A percentile compares a stretch with the other conserved stretches of the same genome.
Conservation (phyloP, 2,888 invertebrate genomes). For the Drosophila stalkeri region DNA sequence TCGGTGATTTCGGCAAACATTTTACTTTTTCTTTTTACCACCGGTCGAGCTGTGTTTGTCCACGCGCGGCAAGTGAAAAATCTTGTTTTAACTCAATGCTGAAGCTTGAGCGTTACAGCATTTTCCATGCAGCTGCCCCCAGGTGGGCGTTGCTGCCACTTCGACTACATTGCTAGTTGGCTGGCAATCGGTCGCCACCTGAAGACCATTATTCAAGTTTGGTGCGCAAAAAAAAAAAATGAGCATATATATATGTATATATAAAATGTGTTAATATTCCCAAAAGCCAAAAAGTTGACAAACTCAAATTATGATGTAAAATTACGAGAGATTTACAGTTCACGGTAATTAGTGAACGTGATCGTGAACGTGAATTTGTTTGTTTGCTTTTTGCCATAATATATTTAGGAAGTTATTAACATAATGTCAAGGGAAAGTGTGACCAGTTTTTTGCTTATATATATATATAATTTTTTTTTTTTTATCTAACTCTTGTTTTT, state of each 20-base stretch:
- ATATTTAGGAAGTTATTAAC: conserved; percentile 51
- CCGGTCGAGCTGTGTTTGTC: conserved; percentile 27
- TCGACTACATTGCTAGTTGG: conserved; percentile 32
- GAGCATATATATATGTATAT: neutral
- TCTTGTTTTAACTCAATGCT: conserved; percentile 58
- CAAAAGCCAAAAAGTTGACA: conserved; percentile 62
- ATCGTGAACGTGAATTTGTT: conserved; percentile 34
- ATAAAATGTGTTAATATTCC: conserved; percentile 19
- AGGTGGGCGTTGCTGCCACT: conserved; percentile 50
- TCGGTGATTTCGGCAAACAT: conserved; percentile 65
- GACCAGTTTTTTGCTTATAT: conserved; percentile 11
- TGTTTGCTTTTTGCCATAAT: conserved; percentile 9
- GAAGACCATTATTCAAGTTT: conserved; percentile 42
- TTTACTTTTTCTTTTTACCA: conserved; percentile 74
- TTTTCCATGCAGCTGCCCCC: conserved; percentile 30
- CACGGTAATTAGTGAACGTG: conserved; percentile 50
- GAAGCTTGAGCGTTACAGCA: conserved; percentile 41
- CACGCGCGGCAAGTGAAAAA: conserved; percentile 56
- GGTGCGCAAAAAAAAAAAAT: conserved; percentile 13
- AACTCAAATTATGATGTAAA: conserved; percentile 63
- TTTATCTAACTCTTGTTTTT: conserved; percentile 5
- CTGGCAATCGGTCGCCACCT: conserved; percentile 25
- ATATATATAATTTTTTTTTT: too few species aligned
- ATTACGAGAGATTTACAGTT: conserved; percentile 40
- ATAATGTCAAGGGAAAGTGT: conserved; percentile 46